These are phyloP conservation scores for Manacus vitellinus DNA, from an alignment of 2,113 vertebrate genomes.

Conservation along the genomic window DNA sequence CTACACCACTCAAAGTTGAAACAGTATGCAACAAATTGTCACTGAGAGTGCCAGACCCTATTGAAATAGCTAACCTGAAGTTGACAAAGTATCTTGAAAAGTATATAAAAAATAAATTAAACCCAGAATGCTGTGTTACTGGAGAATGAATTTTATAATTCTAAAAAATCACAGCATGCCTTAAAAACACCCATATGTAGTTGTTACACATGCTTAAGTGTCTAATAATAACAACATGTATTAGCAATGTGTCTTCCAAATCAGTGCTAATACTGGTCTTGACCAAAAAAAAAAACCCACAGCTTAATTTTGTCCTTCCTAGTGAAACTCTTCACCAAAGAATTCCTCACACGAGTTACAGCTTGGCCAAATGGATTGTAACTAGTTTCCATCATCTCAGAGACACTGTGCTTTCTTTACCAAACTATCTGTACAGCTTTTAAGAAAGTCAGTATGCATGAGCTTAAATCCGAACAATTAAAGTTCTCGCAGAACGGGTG, in stretches of 20 bases:
- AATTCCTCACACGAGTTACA: neutral
- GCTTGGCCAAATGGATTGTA: neutral
- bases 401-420: neutral
- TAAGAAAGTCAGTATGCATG: neutral
- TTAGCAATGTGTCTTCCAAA: neutral
- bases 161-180: neutral
- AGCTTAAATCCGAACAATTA: conserved; percentile 28
- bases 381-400: neutral
- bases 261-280: neutral
- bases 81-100: neutral
- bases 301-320: neutral
- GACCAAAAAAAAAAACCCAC: neutral
- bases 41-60: neutral
- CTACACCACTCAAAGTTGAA: neutral
- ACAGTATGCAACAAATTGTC: neutral
- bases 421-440: neutral
- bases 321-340: neutral
- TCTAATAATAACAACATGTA: neutral
- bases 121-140: neutral
- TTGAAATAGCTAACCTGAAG: neutral
- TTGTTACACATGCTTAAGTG: neutral
- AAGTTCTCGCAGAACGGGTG: neutral
- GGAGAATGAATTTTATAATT: neutral
- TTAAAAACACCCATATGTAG: neutral
- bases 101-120: neutral